Evolutionary conservation across 2,797 vertebrate species (phyloP).

Genomic region (Mormyrus proboscirostris): DNA sequence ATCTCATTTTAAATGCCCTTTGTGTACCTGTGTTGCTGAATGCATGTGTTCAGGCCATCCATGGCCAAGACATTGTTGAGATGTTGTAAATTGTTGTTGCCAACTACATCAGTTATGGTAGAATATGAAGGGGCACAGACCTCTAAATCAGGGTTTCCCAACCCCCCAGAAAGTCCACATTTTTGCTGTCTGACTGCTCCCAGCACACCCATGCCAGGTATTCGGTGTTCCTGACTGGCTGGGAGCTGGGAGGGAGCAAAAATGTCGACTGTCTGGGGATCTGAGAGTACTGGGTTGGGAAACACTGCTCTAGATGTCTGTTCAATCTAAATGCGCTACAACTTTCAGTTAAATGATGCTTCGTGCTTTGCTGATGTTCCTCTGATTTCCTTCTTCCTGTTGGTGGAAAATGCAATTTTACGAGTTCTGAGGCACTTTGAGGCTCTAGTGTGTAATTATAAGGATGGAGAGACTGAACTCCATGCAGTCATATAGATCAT

Average conservation of each 20-base stretch:
- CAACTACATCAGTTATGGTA: background rate
- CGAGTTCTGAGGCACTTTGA: background rate
- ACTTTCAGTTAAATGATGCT: background rate
- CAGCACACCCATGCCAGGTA: background rate
- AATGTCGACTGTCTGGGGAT: background rate
- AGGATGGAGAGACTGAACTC: background rate
- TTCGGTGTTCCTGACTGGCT: background rate
- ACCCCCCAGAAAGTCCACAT: background rate
- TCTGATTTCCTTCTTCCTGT: background rate
- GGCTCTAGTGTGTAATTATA: background rate
- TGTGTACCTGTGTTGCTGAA: background rate
- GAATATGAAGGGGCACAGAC: conserved; percentile 1
- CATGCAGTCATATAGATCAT: background rate
- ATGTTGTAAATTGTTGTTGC: background rate
- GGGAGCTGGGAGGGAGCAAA: background rate
- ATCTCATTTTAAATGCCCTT: background rate
- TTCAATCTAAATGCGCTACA: background rate
- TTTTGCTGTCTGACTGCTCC: background rate
- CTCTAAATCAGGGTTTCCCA: background rate
- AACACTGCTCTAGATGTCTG: background rate
- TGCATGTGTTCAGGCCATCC: background rate
- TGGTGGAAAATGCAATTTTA: background rate
- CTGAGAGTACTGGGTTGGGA: background rate
- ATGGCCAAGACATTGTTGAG: background rate
- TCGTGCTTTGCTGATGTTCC: background rate